Conservation (phyloP, 2,797 vertebrate genomes). For the Tapera naevia region DNA sequence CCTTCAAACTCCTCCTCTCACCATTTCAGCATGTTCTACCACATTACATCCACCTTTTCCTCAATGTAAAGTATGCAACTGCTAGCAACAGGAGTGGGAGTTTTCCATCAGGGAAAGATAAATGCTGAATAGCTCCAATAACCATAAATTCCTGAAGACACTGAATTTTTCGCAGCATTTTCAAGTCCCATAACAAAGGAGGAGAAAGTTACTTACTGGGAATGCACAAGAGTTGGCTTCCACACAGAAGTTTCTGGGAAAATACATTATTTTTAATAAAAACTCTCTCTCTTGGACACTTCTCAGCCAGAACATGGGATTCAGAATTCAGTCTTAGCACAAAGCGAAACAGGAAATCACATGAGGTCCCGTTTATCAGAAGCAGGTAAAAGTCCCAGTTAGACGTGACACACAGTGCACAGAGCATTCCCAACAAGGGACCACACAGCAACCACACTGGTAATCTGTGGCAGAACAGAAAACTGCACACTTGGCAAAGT, state of each 20-base stretch:
- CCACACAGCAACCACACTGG: fast-evolving
- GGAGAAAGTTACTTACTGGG: background rate
- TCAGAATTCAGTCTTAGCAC: background rate
- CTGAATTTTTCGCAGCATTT: background rate
- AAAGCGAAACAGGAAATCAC: background rate
- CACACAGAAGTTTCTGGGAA: background rate
- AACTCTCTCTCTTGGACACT: background rate
- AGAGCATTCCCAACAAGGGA: background rate
- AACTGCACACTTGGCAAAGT: background rate
- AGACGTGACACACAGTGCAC: background rate
- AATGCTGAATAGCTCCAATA: background rate
- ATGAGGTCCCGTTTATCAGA: background rate
- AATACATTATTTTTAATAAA: conserved; percentile 1
- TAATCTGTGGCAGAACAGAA: background rate
- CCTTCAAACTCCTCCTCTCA: background rate
- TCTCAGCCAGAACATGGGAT: background rate
- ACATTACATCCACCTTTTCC: background rate
- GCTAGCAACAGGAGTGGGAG: background rate
- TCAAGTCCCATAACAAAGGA: background rate
- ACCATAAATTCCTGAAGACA: background rate
- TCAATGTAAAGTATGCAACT: background rate
- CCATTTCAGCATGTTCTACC: background rate
- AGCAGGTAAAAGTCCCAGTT: background rate
- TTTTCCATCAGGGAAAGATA: background rate
- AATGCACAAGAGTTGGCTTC: conserved; percentile 2